A percentile compares a stretch with the other conserved stretches of the same genome.
Evolutionary conservation across 2,113 vertebrate species (phyloP).

Genomic region (Quiscalus mexicanus): DNA sequence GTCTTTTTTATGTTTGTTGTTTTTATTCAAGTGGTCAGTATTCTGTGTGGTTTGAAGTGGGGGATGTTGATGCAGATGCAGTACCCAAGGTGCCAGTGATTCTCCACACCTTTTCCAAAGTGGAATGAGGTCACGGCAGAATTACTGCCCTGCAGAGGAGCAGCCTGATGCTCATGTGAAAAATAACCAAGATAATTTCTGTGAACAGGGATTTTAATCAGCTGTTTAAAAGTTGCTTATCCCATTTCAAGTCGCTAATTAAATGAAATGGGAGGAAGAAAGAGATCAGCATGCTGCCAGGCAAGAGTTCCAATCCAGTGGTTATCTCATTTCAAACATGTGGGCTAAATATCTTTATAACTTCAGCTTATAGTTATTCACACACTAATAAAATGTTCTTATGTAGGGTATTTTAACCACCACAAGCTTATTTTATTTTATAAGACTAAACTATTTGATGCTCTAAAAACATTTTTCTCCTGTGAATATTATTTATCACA

Average conservation of each 20-base stretch:
- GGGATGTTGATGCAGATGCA: background rate
- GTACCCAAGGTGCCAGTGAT: background rate
- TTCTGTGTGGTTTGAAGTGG: background rate
- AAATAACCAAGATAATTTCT: background rate
- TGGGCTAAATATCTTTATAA: background rate
- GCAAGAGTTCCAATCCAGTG: background rate
- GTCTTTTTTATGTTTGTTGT: no score
- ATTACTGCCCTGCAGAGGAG: background rate
- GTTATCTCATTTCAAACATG: background rate
- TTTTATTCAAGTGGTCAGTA: background rate
- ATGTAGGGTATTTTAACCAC: background rate
- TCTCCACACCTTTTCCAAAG: background rate
- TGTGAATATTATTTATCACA: background rate
- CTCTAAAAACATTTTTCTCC: slow-evolving; percentile 21
- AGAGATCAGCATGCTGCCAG: background rate
- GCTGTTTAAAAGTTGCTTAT: slow-evolving; percentile 18
- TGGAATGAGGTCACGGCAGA: background rate
- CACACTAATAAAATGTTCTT: background rate
- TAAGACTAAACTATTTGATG: background rate
- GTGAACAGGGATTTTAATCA: background rate
- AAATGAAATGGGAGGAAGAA: background rate
- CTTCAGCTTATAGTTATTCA: background rate
- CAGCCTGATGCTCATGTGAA: background rate
- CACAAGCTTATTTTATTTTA: slow-evolving; percentile 4
- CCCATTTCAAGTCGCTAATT: slow-evolving; percentile 6